Evolutionary conservation across 2,797 vertebrate genomes (phyloP), one percentile per base, ranked within the genome.

Genomic region (Setipinna tenuifilis): DNA sequence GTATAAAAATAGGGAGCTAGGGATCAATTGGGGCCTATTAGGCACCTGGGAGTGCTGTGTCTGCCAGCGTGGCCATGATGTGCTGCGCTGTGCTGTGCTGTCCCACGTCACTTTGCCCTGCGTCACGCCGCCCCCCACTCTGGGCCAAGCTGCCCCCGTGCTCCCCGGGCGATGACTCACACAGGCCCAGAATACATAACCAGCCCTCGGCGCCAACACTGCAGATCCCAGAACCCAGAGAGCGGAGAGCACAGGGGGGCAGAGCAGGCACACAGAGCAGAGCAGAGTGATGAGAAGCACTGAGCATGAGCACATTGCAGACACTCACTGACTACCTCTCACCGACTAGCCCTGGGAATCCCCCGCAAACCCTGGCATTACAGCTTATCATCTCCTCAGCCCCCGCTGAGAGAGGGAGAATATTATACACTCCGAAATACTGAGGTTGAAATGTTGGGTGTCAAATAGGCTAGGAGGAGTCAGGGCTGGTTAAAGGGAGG

Each of bases 21-120:
- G 86, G 83, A 87, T 86, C 85, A 85, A 88, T 87, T 80, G 87
- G 48, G 78, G 84, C 85, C 84, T 81, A 85, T 85, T 61, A 75
- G 83, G 80, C 85, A 87, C 87, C 86, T 86, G 84, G 87, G 82
- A 86, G 82, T 71, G 41, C 83, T 78, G 65, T 81, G 84, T 68
- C 23, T 48, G 86, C 85, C 87, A 87, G 62, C 62, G 84, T 3
- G 9, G 50, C 23, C 65, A 35, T 71, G 28, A 17, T 71, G 65
- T 54, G 50, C 50, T 10, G 50, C 50, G 9, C 50, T 54, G 50
- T 54, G 50, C 9, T 14, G 14, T 14, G 7, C 46, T 10, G 10
- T 48, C 4, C 14, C 50, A 54, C 50, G 9, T 54, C 46, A 48
- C 46, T 4, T 48, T 10, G 10, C 50, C 50, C 50, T 14, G 50